These are phyloP conservation scores for Hyperoplus immaculatus DNA, from an alignment of 2,797 vertebrate genomes.

Conservation along the genomic window DNA sequence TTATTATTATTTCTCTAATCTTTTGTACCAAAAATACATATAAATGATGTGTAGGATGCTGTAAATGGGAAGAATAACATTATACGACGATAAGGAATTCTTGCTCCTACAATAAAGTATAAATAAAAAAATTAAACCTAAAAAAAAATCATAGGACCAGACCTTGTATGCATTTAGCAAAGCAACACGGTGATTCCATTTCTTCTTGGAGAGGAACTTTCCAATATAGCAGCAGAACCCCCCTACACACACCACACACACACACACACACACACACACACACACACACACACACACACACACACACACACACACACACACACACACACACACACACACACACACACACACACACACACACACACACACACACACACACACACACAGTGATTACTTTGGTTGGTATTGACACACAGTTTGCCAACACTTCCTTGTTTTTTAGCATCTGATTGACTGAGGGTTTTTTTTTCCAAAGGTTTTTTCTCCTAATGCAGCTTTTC, in stretches of 20 bases:
- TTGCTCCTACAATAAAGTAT: too few species aligned
- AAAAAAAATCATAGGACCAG: neutral
- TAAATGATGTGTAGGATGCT: too few species aligned
- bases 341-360: constrained; percentile 49
- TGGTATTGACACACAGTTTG: constrained; percentile 72
- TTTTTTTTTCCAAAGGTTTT: constrained; percentile 16
- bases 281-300: constrained; percentile 49
- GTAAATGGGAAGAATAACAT: too few species aligned
- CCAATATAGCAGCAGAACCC: constrained; percentile 50
- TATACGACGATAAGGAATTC: too few species aligned
- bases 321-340: constrained; percentile 42
- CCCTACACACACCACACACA: too few species aligned
- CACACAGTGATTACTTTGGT: constrained; percentile 40
- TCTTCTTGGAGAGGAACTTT: constrained; percentile 67
- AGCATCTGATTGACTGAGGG: constrained; percentile 64
- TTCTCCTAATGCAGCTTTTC: constrained; percentile 69
- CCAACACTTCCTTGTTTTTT: constrained; percentile 64
- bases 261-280: too few species aligned
- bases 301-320: constrained; percentile 54
- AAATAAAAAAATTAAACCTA: too few species aligned
- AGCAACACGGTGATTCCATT: constrained; percentile 22
- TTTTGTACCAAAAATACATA: too few species aligned
- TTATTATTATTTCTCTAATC: too few species aligned
- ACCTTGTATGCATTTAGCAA: neutral
- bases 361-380: constrained; percentile 54